These are phyloP conservation scores for Oreonectes daqikongensis DNA, from an alignment of 2,797 vertebrate genomes.

Conservation along the genomic window DNA sequence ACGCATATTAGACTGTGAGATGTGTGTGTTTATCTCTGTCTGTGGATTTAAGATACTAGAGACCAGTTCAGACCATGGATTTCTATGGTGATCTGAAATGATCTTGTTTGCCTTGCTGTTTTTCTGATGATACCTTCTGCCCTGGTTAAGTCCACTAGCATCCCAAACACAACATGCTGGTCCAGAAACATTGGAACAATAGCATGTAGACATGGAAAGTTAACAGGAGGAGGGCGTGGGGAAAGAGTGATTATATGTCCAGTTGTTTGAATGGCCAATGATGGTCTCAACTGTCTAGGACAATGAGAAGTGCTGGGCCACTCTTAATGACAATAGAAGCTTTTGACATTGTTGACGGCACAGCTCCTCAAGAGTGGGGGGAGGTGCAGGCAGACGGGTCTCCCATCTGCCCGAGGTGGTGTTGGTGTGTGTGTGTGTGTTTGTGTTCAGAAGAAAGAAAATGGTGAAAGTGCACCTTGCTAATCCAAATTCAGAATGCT, in stretches of 20 bases:
- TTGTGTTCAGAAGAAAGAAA: slow-evolving; percentile 7
- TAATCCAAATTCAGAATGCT: not conserved
- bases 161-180: not conserved
- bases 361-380: slow-evolving; percentile 53
- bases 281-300: slow-evolving; percentile 69
- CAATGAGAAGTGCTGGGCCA: slow-evolving; percentile 70
- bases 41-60: not conserved
- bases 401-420: slow-evolving; percentile 73
- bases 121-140: not conserved
- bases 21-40: slow-evolving; percentile 28
- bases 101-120: not conserved
- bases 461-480: slow-evolving; percentile 5
- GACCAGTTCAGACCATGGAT: not conserved
- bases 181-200: slow-evolving; percentile 27
- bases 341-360: slow-evolving; percentile 64
- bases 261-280: slow-evolving; percentile 48
- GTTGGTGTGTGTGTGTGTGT: slow-evolving; percentile 39
- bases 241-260: slow-evolving; percentile 48
- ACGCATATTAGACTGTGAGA: slow-evolving; percentile 4
- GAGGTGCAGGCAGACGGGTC: slow-evolving; percentile 55
- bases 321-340: slow-evolving; percentile 77
- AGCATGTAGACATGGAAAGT: slow-evolving; percentile 31
- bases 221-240: slow-evolving; percentile 15
- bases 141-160: not conserved
- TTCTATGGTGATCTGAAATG: not conserved